These are phyloP conservation scores for Formicarius rufipectus DNA, from an alignment of 2,113 vertebrate genomes.

Conservation along the genomic window DNA sequence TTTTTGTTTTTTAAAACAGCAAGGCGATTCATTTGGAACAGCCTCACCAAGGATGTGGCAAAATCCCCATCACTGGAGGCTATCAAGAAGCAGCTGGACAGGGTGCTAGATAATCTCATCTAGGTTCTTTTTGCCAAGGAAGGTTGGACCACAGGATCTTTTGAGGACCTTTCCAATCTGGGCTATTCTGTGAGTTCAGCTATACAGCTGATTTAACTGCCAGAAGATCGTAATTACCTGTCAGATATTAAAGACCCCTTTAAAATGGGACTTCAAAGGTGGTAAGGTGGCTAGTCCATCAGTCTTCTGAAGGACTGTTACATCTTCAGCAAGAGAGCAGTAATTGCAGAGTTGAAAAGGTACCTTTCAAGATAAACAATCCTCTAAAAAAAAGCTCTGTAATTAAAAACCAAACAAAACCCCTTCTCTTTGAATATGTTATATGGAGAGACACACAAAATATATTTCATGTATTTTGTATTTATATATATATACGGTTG, in stretches of 20 bases:
- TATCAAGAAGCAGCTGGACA: neutral
- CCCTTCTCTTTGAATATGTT: neutral
- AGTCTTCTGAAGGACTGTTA: neutral
- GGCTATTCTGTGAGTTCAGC: neutral
- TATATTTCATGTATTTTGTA: neutral
- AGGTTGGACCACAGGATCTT: neutral
- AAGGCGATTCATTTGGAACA: neutral
- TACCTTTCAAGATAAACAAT: neutral
- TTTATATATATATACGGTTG: neutral
- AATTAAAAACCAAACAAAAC: neutral
- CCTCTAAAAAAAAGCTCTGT: neutral
- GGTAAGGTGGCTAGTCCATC: neutral
- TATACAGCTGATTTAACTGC: neutral
- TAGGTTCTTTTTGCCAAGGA: neutral
- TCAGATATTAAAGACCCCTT: neutral
- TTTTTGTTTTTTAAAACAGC: neutral
- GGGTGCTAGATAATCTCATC: neutral
- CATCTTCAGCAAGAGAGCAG: neutral
- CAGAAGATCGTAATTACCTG: neutral
- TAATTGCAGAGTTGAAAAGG: neutral
- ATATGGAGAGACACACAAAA: neutral
- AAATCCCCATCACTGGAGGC: neutral
- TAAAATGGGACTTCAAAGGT: neutral
- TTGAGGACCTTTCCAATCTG: neutral
- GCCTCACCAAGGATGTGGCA: neutral